Percentiles rank a stretch among this genome's conserved stretches.
Conservation (phyloP, 1,140 invertebrate species). For the Euborellia annulipes region DNA sequence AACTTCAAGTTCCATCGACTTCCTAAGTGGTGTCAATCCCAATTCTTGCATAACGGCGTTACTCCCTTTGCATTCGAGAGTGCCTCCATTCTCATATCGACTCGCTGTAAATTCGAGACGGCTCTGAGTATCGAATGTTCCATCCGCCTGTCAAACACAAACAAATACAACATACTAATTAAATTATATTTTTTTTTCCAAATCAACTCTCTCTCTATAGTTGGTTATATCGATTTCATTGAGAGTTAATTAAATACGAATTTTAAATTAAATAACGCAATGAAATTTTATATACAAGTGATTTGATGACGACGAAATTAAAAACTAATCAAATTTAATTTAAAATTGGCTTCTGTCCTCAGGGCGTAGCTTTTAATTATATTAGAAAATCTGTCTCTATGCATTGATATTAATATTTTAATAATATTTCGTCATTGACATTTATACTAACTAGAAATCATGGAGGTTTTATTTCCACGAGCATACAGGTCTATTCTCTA, state of each 20-base stretch:
- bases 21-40: constrained; percentile 50
- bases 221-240: constrained; percentile 1
- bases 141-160: constrained; percentile 37
- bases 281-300: no score
- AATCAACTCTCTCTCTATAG: no score
- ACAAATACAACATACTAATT: constrained; percentile 22
- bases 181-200: constrained; percentile 22
- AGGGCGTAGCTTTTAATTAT: no score
- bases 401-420: no score
- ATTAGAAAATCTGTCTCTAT: no score
- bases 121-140: constrained; percentile 61
- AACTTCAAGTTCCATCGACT: constrained; percentile 52
- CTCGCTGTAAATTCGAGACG: constrained; percentile 59
- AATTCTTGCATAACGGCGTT: constrained; percentile 62
- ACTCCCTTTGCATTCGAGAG: constrained; percentile 60
- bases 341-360: no score
- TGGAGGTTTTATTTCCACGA: no score
- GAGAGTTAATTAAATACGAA: not conserved
- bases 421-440: no score
- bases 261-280: not conserved
- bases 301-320: no score
- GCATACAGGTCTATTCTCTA: no score
- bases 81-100: constrained; percentile 61
- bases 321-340: no score
- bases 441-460: no score